These are phyloP conservation scores for Mormyrus iriodes DNA, from an alignment of 2,113 vertebrate genomes.

Conservation along the genomic window DNA sequence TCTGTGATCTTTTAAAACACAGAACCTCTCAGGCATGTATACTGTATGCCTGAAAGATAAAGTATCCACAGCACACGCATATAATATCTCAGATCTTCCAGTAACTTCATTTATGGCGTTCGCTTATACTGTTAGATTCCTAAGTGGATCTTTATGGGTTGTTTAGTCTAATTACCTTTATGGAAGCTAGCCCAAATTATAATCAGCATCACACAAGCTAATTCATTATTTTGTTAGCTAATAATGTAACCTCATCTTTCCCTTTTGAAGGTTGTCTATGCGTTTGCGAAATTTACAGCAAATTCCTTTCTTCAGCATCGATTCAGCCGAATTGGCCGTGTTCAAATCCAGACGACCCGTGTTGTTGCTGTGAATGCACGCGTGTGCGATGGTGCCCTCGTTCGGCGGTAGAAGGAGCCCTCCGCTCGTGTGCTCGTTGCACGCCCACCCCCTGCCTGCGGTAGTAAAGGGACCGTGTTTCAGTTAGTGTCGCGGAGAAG, in stretches of 20 bases:
- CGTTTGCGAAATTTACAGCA: not conserved
- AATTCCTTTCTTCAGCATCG: slow-evolving; percentile 4
- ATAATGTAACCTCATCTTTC: not conserved
- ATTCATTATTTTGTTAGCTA: not conserved
- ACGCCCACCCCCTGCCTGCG: too few relatives aligned
- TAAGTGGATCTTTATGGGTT: not conserved
- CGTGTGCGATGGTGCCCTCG: not conserved
- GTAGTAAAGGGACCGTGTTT: slow-evolving; percentile 30
- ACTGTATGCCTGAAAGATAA: not conserved
- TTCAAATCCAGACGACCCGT: not conserved
- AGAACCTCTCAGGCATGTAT: not conserved
- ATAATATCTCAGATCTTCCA: not conserved
- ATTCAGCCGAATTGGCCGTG: not conserved
- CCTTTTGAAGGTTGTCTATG: not conserved
- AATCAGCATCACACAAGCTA: not conserved
- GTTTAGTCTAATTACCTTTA: not conserved
- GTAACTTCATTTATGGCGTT: not conserved
- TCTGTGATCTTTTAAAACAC: not conserved
- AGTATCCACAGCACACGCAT: not conserved
- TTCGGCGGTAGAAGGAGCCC: not conserved
- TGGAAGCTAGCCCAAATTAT: not conserved
- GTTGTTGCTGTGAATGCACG: not conserved
- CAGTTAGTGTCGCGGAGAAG: slow-evolving; percentile 37
- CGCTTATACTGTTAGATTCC: not conserved
- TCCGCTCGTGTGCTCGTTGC: not conserved